Evolutionary conservation across 2,888 invertebrate species (phyloP), one percentile per base, ranked within the genome.

Genomic region (Nasonovia ribisnigri): DNA sequence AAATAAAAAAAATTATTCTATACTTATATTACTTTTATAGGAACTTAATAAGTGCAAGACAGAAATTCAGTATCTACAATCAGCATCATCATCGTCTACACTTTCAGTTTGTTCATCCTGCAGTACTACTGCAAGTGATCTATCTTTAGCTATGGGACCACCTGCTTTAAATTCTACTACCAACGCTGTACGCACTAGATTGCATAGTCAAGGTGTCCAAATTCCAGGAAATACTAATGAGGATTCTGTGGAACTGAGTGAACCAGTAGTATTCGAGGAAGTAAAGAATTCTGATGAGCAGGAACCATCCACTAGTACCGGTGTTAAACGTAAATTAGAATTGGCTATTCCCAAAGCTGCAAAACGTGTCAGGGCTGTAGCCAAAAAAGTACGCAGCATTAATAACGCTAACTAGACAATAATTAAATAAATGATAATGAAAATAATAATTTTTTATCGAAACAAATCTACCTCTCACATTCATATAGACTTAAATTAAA

Each of bases 31-130:
- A 77, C 67, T 90, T 42, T 94, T 94, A 3, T 96, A 98, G 97
- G 98, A 98, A 96, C 96, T 98, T 95, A 98, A 98, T 96, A 98
- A 98, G 96, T 98, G 98, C 96, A 98, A 98, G 96, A 98, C 98
- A 67, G 98, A 98, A 96, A 96, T 98, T 95, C 98, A 98, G 96
- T 98, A 98, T 96, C 98, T 98, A 98, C 97, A 98, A 94, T 98
- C 98, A 86, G 98, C 98, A 95, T 98, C 98, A 94, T 98, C 98
- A 26, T 98, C 98, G 95, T 93, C 93, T 43, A n/a, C 67, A 29
- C 8, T 90, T 29, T 93, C 93, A 10, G 90, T 93, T 67, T 93
- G 93, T 16, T 93, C 90, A 42, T 90, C 93, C 4, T 93, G 93
- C 20, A 93, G 90, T 90, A 93, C 57, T 84, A 90, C 93, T 84